Base-by-base conservation (phyloP, 2,888 invertebrate genomes). In the Pteria penguin region DNA sequence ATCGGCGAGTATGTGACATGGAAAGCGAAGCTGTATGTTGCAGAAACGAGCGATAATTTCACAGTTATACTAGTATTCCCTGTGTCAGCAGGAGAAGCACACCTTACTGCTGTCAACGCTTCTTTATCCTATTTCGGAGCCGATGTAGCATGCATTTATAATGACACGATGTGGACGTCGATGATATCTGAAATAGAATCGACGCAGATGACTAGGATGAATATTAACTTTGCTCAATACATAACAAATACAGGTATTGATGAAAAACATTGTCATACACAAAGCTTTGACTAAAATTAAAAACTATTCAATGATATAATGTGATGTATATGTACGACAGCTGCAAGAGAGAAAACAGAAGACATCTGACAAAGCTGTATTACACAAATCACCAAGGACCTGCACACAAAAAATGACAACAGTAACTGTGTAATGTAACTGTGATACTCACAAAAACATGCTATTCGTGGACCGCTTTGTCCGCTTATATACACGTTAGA, bases 241-340 rank as follows among this genome's bases (percentile, higher is more conserved):
- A 29, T 79, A 18, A 61, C 78, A 18, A 57, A 79, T 52, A 52
- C 72, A 55, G 78, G 78, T 79, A 72, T 24, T 3, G 29, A 22
- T 0, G 3, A 45, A 8, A 45, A 45, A 18, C 18, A 45, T 18
- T 45, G 0, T n/a, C n/a, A n/a, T n/a, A n/a, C n/a, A n/a, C n/a
- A n/a, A n/a, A n/a, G n/a, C n/a, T n/a, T n/a, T n/a, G n/a, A n/a
- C n/a, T n/a, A n/a, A n/a, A n/a, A n/a, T n/a, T n/a, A n/a, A n/a
- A n/a, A n/a, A n/a, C n/a, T n/a, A n/a, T n/a, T n/a, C n/a, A n/a
- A n/a, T n/a, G n/a, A n/a, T n/a, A n/a, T n/a, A n/a, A n/a, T n/a
- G n/a, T n/a, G n/a, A n/a, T n/a, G n/a, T n/a, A n/a, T n/a, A n/a
- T n/a, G n/a, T n/a, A n/a, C n/a, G n/a, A n/a, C n/a, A n/a, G n/a